Conservation (phyloP, 1,140 invertebrate species). For the Drosophila fuyamai region DNA sequence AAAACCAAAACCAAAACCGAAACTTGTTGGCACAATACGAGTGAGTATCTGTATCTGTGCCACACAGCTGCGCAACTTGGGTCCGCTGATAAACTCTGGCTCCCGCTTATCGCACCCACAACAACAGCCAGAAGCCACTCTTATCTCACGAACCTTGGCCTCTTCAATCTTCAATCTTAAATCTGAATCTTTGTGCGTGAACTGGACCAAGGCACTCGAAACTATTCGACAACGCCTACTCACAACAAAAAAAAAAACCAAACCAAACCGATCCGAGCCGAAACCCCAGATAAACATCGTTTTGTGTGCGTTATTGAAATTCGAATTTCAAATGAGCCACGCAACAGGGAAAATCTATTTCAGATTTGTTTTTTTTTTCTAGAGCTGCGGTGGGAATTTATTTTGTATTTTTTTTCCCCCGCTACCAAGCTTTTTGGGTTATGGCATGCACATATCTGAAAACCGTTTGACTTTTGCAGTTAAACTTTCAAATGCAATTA, state of each 20-base stretch:
- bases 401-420: slow-evolving; percentile 32
- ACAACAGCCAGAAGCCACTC: slow-evolving; percentile 54
- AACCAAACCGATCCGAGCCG: slow-evolving; percentile 12
- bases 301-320: slow-evolving; percentile 75
- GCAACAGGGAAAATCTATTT: slow-evolving; percentile 49
- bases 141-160: slow-evolving; percentile 78
- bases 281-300: slow-evolving; percentile 71
- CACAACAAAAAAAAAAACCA: slow-evolving; percentile 38
- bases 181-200: slow-evolving; percentile 60
- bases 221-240: slow-evolving; percentile 73
- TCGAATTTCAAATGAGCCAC: slow-evolving; percentile 77
- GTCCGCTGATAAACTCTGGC: slow-evolving; percentile 69
- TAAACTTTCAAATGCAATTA: slow-evolving; percentile 82
- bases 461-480: slow-evolving; percentile 82
- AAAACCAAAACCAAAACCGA: slow-evolving; percentile 15
- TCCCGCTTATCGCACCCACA: slow-evolving; percentile 74
- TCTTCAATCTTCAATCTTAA: slow-evolving; percentile 38
- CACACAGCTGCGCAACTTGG: slow-evolving; percentile 33
- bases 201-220: slow-evolving; percentile 73
- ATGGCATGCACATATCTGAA: slow-evolving; percentile 67
- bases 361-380: slow-evolving; percentile 13
- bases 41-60: slow-evolving; percentile 51
- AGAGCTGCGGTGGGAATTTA: slow-evolving; percentile 33
- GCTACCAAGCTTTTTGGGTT: slow-evolving; percentile 46
- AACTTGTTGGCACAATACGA: slow-evolving; percentile 62